Evolutionary conservation across 2,888 invertebrate species (phyloP), one percentile per base, ranked within the genome.

Genomic region (Heteromurus nitidus): DNA sequence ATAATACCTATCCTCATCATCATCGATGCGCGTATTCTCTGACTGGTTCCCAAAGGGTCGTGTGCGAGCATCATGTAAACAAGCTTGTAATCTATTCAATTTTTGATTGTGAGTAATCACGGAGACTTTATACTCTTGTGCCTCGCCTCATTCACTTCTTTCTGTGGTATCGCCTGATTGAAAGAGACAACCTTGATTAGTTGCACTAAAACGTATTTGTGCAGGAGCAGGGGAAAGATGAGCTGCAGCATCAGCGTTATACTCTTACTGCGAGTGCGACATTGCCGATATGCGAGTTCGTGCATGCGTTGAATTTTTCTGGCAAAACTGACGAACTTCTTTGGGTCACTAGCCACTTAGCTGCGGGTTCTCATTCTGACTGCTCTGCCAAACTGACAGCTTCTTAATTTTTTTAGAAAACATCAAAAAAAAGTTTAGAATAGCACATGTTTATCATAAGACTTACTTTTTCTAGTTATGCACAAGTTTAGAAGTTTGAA

Each of bases 41-140:
- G 36, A 36, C 36, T 20, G 20, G 50, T 50, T 50, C 50, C 20
- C 50, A 26, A 53, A 47, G 73, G 58, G 75, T 68, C 75, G 75
- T 75, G 75, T 75, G 75, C 75, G 58, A 75, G 55, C 67, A 58
- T 55, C 75, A 36, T 75, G 75, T 75, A 67, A 75, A 75, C 75
- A 75, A 58, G 36, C 58, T 44, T 58, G 24, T 64, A 65, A 64
- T 64, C 64, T 53, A 53, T 64, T 74, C 28, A 47, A 53, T 28
- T 65, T 65, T 74, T 50, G 73, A 73, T 74, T 64, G 50, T 62
- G 31, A 53, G 42, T 65, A 65, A 74, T 74, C 74, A 65, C 42
- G 24, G 65, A 28, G 42, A 16, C 5, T 50, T 74, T 36, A 31
- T 74, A n/a, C n/a, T n/a, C n/a, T n/a, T n/a, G n/a, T 13, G 70